phyloP scores from a whole-genome alignment of 1,140 invertebrate species.

The Leptonema lineaticorne region DNA sequence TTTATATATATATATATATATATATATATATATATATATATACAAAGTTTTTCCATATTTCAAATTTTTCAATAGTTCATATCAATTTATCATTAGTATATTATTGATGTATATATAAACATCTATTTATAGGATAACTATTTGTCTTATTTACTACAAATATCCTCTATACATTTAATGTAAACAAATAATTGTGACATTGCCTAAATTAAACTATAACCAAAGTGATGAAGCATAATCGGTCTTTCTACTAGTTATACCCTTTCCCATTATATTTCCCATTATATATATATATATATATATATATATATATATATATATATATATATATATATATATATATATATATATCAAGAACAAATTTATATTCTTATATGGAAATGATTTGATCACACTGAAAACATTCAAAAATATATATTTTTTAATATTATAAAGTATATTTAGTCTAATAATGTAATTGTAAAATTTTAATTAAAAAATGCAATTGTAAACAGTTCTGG shows the following conservation, averaged over 20 bases:
- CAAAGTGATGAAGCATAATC: conserved; percentile 28
- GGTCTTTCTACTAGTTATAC: background rate
- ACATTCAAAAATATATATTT: too few species aligned
- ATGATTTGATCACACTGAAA: too few species aligned
- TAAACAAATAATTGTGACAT: conserved; percentile 23
- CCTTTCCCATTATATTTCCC: background rate
- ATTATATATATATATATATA: background rate
- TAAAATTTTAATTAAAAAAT: too few species aligned
- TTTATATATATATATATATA: too few species aligned
- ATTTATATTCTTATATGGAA: too few species aligned
- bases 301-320: background rate
- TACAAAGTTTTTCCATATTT: background rate
- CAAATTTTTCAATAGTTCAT: background rate
- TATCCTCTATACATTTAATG: conserved; percentile 2
- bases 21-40: background rate
- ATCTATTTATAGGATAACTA: background rate
- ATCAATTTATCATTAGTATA: too few species aligned
- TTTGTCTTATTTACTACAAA: conserved; percentile 5
- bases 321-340: conserved; percentile 5
- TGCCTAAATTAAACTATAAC: conserved; percentile 24
- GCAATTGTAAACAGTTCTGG: too few species aligned
- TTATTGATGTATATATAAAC: background rate
- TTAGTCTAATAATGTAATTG: too few species aligned
- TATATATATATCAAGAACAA: too few species aligned
- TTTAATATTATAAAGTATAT: too few species aligned